These are phyloP conservation scores for Phyllotreta cruciferae DNA, from an alignment of 2,888 invertebrate species.

Conservation along the genomic window DNA sequence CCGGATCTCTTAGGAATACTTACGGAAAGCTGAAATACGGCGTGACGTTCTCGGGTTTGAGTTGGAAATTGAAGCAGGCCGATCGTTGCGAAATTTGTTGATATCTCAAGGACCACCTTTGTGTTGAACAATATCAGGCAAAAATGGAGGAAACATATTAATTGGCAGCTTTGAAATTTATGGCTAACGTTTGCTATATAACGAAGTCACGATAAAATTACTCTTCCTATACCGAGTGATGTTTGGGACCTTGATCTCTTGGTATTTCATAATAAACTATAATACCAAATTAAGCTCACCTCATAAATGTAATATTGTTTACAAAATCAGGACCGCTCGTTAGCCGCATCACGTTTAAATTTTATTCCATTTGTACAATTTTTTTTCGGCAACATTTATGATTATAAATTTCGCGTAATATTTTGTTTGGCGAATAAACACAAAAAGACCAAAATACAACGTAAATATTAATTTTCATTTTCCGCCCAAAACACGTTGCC, in stretches of 20 bases:
- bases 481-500: too few species aligned
- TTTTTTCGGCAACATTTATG: too few species aligned
- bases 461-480: too few species aligned
- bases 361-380: too few species aligned
- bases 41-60: neutral
- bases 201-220: slow-evolving; percentile 2
- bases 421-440: too few species aligned
- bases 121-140: neutral
- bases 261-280: slow-evolving; percentile 1
- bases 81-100: neutral
- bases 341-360: too few species aligned
- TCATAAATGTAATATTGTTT: too few species aligned
- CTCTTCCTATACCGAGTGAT: slow-evolving; percentile 5
- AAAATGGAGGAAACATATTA: slow-evolving; percentile 3
- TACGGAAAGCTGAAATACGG: slow-evolving; percentile 8
- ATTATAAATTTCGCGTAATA: too few species aligned
- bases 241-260: neutral
- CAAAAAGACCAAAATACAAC: too few species aligned
- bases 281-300: slow-evolving; percentile 1
- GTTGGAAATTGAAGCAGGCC: neutral
- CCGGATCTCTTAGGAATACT: slow-evolving; percentile 15
- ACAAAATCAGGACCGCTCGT: too few species aligned
- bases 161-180: slow-evolving; percentile 2
- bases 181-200: neutral
- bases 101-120: neutral